Conservation (phyloP, 2,797 vertebrate species). For the Galago senegalensis region DNA sequence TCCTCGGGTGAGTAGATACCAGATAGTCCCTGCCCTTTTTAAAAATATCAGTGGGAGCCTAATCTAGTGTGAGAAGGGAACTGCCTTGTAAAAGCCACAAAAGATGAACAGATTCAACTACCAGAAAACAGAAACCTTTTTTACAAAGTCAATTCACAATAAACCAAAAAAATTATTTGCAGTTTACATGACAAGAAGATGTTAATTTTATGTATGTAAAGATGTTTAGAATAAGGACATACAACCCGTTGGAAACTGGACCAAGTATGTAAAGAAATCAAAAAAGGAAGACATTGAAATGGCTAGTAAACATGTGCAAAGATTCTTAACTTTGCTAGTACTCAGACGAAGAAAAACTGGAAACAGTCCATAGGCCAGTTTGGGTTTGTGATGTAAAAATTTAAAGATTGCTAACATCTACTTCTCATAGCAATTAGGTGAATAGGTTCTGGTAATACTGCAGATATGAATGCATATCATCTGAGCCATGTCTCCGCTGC, state of each 20-base stretch:
- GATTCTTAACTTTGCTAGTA: not conserved
- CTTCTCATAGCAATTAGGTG: not conserved
- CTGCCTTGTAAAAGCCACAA: not conserved
- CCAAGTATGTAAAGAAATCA: not conserved
- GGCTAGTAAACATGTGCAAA: not conserved
- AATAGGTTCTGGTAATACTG: not conserved
- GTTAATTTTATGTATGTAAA: not conserved
- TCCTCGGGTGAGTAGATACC: not conserved
- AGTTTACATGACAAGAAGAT: not conserved
- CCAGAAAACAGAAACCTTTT: not conserved
- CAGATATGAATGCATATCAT: not conserved
- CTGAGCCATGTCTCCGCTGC: not conserved
- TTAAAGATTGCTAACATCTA: not conserved
- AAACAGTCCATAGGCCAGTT: not conserved
- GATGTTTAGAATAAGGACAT: not conserved
- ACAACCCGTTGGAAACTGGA: not conserved
- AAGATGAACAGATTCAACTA: not conserved
- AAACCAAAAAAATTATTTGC: not conserved
- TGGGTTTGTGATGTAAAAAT: not conserved
- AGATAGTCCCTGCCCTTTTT: not conserved
- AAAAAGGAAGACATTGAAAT: not conserved
- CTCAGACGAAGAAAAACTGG: not conserved
- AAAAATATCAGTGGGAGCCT: not conserved
- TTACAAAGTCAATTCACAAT: not conserved
- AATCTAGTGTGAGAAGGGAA: not conserved